Evolutionary conservation across 2,797 vertebrate genomes (phyloP), one percentile per base, ranked within the genome.

Genomic region (Decapterus maruadsi): DNA sequence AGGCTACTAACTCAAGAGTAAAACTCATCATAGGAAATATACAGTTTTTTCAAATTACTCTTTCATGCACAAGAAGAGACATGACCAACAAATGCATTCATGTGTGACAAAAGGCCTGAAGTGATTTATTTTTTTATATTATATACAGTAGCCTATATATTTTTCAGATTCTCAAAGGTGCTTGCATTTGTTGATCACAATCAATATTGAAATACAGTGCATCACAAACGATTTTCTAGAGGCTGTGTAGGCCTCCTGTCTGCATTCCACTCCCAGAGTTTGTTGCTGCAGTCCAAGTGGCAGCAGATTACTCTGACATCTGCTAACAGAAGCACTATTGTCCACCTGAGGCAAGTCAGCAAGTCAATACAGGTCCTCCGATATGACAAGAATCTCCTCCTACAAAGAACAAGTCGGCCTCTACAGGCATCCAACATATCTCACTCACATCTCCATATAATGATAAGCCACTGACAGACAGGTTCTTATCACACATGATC

Each of bases 281-380:
- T 22, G 45, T n/a, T 62, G 38, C 73, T 66, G 56, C 63, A 55
- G 56, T 48, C 20, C 60, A 59, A 73, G 74, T 71, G 79, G 67
- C 65, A 36, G 56, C 0, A 20, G 40, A 68, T 80, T 29, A 58
- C 62, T 46, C 20, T 67, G 43, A 58, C 62, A 62, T 81, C 75
- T 87, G 58, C 67, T 43, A 79, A 92, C 83, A 92, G 78, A 85
- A 60, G 80, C 74, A 69, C 55, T 71, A 69, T 87, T 91, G 84
- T 90, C 74, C 22, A 77, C 91, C 89, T 68, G 54, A 84, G 83
- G 90, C 83, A 53, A 77, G 63, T 73, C 67, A 80, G 81, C 94
- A 91, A 89, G 94, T 93, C 88, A 75, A 38, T 83, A 75, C 93
- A 92, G 26, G 93, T 94, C 82, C 60, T 61, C n/a, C 29, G 68